Base-by-base conservation (phyloP, 35 echinoderm and acorn worm species). In the Eucidaris tribuloides region DNA sequence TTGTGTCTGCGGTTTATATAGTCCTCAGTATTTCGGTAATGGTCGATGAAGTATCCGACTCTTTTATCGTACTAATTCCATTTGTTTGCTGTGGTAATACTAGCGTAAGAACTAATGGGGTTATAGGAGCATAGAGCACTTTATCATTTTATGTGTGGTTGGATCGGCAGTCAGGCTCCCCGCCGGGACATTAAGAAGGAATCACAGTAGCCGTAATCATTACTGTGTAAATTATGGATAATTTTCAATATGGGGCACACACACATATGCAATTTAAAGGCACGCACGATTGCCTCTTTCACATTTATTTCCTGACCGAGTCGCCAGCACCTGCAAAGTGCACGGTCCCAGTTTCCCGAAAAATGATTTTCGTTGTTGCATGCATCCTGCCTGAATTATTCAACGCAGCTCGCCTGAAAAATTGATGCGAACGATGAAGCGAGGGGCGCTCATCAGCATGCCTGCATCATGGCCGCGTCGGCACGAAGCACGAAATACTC, bases 381-480 rank as follows among this genome's bases (percentile, higher is more conserved):
- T 74, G 68, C 68, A 74, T 74, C 68, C 40, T 19, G 35, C 68
- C 44, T 74, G 68, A 38, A 74, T 74, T 35, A 74, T 74, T 74
- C 68, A 74, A 44, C 44, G 68, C 68, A 40, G 68, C n/a, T n/a
- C n/a, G n/a, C n/a, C 68, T 74, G 68, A 74, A 74, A 74, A 74
- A 74, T 74, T 74, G 68, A 74, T 74, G 68, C n/a, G 28, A 44
- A 74, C n/a, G 41, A 74, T 74, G 68, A 27, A 20, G 68, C 68
- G 24, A 44, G 68, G 37, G 68, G n/a, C 24, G n/a, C n/a, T n/a
- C 38, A 74, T 74, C 68, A 74, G 68, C 44, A 74, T 74, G 68
- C 68, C 38, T 42, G 68, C 68, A 40, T 74, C n/a, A n/a, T n/a
- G n/a, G n/a, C n/a, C n/a, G n/a, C n/a, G n/a, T n/a, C n/a, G 68